phyloP scores from a whole-genome alignment of 1,140 invertebrate species.

The Orchestia grillus region DNA sequence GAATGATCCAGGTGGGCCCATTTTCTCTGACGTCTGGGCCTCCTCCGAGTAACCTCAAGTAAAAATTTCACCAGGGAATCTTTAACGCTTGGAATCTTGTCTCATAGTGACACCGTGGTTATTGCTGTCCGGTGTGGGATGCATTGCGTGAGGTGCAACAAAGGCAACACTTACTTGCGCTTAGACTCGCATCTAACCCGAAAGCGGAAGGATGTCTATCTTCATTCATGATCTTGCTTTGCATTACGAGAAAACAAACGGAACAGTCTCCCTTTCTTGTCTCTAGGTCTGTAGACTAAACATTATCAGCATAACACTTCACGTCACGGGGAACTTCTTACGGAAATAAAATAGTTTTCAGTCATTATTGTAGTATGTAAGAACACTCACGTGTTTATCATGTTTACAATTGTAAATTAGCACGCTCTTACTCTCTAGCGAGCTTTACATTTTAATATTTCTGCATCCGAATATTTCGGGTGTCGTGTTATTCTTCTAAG shows the following conservation, averaged over 20 bases:
- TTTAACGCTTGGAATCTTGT: neutral
- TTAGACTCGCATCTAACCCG: neutral
- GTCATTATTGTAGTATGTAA: neutral
- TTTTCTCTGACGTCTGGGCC: neutral
- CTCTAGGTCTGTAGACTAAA: neutral
- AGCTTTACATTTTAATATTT: neutral
- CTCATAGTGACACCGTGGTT: neutral
- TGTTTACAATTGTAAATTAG: neutral
- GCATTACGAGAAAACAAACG: neutral
- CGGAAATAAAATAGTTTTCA: neutral
- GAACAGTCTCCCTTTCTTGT: neutral
- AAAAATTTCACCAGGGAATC: neutral
- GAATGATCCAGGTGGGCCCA: constrained; percentile 81
- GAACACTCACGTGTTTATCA: neutral
- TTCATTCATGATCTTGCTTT: neutral
- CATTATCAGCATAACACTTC: neutral
- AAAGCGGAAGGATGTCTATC: neutral
- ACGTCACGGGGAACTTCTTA: neutral
- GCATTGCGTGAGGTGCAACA: neutral
- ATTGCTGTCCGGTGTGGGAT: neutral
- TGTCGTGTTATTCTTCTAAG: neutral
- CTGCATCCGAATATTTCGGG: neutral
- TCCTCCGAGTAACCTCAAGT: neutral
- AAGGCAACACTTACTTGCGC: neutral
- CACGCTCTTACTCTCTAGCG: neutral